Evolutionary conservation across 2,797 vertebrate genomes (phyloP).

Genomic region (Betta splendens): DNA sequence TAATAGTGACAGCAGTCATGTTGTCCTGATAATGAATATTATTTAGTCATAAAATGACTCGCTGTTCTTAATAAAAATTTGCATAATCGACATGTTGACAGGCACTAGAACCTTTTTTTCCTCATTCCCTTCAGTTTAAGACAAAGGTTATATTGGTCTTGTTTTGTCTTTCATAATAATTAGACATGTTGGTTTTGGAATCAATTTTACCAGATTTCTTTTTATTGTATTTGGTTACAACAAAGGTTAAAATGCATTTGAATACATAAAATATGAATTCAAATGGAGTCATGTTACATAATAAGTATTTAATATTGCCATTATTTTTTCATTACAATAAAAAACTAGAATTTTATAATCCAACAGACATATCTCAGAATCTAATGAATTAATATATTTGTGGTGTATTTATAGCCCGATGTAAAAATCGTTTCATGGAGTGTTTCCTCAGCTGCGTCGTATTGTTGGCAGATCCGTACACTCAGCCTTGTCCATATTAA

Average conservation of each 20-base stretch:
- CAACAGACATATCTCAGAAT: neutral
- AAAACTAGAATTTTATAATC: neutral
- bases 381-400: neutral
- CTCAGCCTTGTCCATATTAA: slow-evolving; percentile 21
- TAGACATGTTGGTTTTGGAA: neutral
- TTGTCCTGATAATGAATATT: slow-evolving; percentile 41
- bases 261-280: neutral
- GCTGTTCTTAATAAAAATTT: slow-evolving; percentile 13
- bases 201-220: neutral
- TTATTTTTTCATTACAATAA: too few species aligned
- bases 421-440: neutral
- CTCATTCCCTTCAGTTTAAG: neutral
- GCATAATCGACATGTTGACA: slow-evolving; percentile 24
- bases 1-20: slow-evolving; percentile 50
- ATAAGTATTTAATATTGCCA: neutral
- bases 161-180: slow-evolving; percentile 24
- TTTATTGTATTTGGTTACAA: slow-evolving; percentile 5
- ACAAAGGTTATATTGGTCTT: slow-evolving; percentile 6
- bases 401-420: neutral
- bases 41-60: slow-evolving; percentile 16
- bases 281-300: neutral
- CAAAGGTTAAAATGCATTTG: neutral
- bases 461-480: slow-evolving; percentile 7
- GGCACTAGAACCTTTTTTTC: neutral
- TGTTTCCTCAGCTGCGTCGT: neutral